phyloP scores from a whole-genome alignment of 2,888 invertebrate species.

The Metalampra italica region DNA sequence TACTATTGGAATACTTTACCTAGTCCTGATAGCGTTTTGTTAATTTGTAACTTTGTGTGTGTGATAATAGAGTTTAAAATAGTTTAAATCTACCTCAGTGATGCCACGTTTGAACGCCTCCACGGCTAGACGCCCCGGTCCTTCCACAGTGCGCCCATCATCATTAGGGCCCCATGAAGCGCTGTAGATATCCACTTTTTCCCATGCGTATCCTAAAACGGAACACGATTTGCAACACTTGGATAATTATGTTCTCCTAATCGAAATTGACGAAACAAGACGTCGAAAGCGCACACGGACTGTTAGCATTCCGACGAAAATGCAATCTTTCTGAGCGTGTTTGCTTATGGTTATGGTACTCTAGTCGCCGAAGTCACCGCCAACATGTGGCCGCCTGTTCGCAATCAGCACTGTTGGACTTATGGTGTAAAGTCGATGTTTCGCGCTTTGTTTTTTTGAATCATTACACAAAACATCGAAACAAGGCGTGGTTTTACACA shows the following conservation, averaged over 20 bases:
- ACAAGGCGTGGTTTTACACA: too few species aligned
- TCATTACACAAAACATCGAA: too few species aligned
- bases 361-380: constrained; percentile 22
- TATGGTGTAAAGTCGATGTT: too few species aligned
- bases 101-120: constrained; percentile 88
- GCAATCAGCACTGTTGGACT: too few species aligned
- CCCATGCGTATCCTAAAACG: constrained; percentile 78
- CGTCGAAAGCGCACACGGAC: constrained; percentile 5
- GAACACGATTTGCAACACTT: background rate
- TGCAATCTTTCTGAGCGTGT: background rate
- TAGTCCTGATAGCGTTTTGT: too few species aligned
- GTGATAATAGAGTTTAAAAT: too few species aligned
- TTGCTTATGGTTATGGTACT: constrained; percentile 2
- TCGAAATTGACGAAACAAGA: constrained; percentile 15
- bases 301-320: background rate
- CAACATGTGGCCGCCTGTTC: constrained; percentile 22
- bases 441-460: too few species aligned
- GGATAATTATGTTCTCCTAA: constrained; percentile 14
- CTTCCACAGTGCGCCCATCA: constrained; percentile 92
- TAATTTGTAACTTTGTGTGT: too few species aligned
- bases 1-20: too few species aligned
- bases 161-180: constrained; percentile 97
- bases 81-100: constrained; percentile 76
- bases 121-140: constrained; percentile 88
- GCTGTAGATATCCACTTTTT: constrained; percentile 93